Evolutionary conservation across 2,113 vertebrate species (phyloP), one percentile per base, ranked within the genome.

Genomic region (Oncorhynchus clarkii): DNA sequence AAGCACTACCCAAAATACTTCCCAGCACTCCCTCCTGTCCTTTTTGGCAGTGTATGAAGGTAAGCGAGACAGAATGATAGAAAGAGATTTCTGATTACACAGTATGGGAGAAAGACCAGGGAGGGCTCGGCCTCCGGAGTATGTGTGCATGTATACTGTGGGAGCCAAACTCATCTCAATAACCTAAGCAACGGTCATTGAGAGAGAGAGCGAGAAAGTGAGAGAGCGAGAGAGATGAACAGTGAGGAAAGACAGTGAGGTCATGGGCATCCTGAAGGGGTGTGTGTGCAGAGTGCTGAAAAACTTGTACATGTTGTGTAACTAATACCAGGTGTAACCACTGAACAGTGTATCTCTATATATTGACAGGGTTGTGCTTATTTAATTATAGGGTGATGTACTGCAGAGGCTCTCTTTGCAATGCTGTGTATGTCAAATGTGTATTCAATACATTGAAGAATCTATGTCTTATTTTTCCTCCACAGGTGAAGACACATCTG

Each of bases 401-500:
- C 20, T n/a, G 18, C 8, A 22, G n/a, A 60, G 2, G 59, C 14
- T n/a, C 18, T 62, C 9, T 22, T n/a, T 62, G n/a, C n/a, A 22
- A 3, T 62, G 59, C 18, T 22, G n/a, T 62, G 59, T 9, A 62
- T n/a, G 39, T 45, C 13, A 9, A 62, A 62, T 16, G 13, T 20
- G 20, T 62, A 5, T 62, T 11, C 18, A 62, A 20, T 16, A 62
- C 59, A 62, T 11, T 12, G 39, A 45, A 45, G 39, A 9, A 45
- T 11, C 39, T 45, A 11, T 11, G 13, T 79, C 18, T 3, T 69
- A 5, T 7, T 75, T 77, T 83, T 27, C 13, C 48, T 67, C 39
- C 54, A 6, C 72, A 99, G 97, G 92, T 99, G 67, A 99, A 99
- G 87, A 99, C 96, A 0, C 97, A 97, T 70, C 94, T 97, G 34